phyloP scores from a whole-genome alignment of 2,888 invertebrate genomes.

The Hirudinaria manillensis region DNA sequence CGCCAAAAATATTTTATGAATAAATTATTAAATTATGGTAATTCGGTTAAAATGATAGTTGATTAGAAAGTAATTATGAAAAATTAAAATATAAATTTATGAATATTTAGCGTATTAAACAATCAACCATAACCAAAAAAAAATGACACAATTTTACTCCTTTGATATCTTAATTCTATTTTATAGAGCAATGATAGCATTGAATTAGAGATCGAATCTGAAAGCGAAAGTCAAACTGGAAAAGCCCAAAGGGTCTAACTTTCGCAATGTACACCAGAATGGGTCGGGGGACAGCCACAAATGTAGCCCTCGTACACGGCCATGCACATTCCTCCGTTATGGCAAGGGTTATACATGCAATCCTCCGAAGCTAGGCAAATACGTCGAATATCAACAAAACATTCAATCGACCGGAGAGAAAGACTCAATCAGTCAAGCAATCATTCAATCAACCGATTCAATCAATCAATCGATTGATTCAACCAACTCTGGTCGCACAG shows the following conservation, averaged over 20 bases:
- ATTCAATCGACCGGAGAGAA: background rate
- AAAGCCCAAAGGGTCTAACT: conserved; percentile 16
- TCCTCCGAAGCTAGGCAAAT: background rate
- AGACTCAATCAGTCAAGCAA: background rate
- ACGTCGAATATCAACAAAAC: background rate
- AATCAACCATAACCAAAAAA: too few relatives aligned
- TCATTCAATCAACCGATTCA: conserved; percentile 3
- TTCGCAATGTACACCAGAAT: conserved; percentile 15
- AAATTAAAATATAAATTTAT: too few relatives aligned
- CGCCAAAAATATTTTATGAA: too few relatives aligned
- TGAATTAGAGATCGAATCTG: too few relatives aligned
- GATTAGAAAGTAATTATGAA: too few relatives aligned
- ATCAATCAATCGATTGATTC: background rate
- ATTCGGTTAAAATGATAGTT: too few relatives aligned
- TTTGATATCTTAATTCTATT: too few relatives aligned
- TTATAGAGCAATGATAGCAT: too few relatives aligned
- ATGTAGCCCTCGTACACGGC: background rate
- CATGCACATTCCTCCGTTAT: conserved; percentile 6
- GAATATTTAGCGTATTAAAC: too few relatives aligned
- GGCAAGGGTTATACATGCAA: conserved; percentile 19
- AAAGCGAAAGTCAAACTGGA: background rate
- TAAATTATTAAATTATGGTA: too few relatives aligned
- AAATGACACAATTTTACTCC: too few relatives aligned
- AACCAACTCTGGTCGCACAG: conserved; percentile 17
- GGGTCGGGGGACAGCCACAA: conserved; percentile 7